These are phyloP conservation scores for Dryocosmus kuriphilus DNA, from an alignment of 2,888 invertebrate genomes.

Conservation along the genomic window DNA sequence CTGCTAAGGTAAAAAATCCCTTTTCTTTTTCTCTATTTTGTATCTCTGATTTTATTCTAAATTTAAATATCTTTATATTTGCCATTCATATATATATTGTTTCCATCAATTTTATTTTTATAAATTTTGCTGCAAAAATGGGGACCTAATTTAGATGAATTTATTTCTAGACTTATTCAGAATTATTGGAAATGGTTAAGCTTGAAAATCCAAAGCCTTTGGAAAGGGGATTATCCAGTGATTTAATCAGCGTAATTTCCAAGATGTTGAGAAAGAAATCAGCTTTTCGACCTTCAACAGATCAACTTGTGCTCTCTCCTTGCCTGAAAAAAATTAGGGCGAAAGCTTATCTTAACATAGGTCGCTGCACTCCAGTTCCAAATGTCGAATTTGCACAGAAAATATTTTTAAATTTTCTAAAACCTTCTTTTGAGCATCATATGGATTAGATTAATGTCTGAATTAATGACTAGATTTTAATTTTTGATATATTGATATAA, in stretches of 20 bases:
- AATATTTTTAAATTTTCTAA: conserved; percentile 25
- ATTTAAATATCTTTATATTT: too few species aligned
- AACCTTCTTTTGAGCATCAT: not conserved
- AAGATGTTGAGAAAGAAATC: conserved; percentile 68
- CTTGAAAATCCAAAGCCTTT: conserved; percentile 58
- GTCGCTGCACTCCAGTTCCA: conserved; percentile 53
- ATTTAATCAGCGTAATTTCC: conserved; percentile 65
- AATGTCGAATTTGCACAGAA: not conserved
- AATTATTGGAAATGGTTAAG: conserved; percentile 61
- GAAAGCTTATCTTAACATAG: conserved; percentile 68
- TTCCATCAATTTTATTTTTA: too few species aligned
- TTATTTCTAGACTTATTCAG: conserved; percentile 50
- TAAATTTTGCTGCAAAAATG: not conserved
- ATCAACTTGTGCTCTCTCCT: conserved; percentile 68
- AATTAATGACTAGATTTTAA: too few species aligned
- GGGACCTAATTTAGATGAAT: not conserved
- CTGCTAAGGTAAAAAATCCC: conserved; percentile 60
- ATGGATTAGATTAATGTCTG: not conserved
- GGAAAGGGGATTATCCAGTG: conserved; percentile 48
- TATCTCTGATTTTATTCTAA: not conserved
- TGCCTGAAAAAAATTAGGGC: conserved; percentile 61
- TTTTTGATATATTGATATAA: not conserved
- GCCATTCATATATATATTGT: too few species aligned
- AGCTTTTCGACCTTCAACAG: conserved; percentile 64
- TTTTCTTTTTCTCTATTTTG: not conserved